A percentile compares a stretch with the other conserved stretches of the same genome.
These are phyloP conservation scores for Habroteleia sp. DNA, from an alignment of 2,888 invertebrate genomes.

Conservation along the genomic window DNA sequence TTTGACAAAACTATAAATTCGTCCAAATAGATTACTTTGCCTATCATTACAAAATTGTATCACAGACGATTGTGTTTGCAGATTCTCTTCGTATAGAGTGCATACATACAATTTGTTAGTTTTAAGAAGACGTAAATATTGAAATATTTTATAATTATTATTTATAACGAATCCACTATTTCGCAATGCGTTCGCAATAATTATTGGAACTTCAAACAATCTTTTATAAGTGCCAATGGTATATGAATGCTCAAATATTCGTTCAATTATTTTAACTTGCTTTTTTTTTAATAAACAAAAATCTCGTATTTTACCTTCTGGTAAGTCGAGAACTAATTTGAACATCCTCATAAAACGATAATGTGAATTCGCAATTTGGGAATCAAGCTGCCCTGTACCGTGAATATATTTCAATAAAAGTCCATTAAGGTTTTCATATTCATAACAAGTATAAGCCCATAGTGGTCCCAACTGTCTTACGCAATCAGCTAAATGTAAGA, in stretches of 20 bases:
- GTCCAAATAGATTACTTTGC: not conserved
- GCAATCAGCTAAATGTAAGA: constrained; percentile 38
- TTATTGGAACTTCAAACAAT: too few species aligned
- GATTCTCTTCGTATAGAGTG: constrained; percentile 19
- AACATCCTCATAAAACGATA: constrained; percentile 33
- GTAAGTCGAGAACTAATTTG: constrained; percentile 30
- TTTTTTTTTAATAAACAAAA: constrained; percentile 13
- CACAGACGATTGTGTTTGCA: constrained; percentile 26
- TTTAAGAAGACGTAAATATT: constrained; percentile 53
- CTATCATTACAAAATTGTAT: not conserved
- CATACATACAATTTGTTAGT: constrained; percentile 41
- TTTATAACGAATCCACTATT: too few species aligned
- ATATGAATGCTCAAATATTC: constrained; percentile 14
- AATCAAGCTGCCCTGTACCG: constrained; percentile 45
- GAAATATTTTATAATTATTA: too few species aligned
- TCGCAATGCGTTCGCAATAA: too few species aligned
- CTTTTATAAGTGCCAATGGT: constrained; percentile 50
- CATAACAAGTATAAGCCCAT: too few species aligned
- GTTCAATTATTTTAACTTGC: constrained; percentile 46
- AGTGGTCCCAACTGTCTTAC: constrained; percentile 47
- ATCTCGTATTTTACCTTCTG: constrained; percentile 18
- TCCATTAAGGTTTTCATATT: constrained; percentile 38
- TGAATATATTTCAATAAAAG: constrained; percentile 40
- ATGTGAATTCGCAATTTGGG: constrained; percentile 34
- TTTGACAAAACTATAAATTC: not conserved